Percentiles rank a stretch among this genome's conserved stretches.
These are phyloP conservation scores for Nestor notabilis DNA, from an alignment of 2,113 vertebrate species.

Conservation along the genomic window DNA sequence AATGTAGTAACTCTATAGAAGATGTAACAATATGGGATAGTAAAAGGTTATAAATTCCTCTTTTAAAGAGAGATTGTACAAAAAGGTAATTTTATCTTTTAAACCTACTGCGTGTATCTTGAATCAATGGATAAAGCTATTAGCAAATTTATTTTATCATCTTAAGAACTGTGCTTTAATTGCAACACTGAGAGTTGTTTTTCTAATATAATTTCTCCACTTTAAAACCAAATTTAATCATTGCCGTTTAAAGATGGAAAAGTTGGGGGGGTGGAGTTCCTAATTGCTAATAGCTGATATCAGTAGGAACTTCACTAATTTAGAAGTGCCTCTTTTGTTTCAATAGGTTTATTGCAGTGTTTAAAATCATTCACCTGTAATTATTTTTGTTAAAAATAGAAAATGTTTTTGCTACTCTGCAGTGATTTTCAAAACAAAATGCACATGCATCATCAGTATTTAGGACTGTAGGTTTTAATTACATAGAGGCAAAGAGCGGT, in stretches of 20 bases:
- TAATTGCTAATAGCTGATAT: conserved; percentile 69
- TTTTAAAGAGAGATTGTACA: neutral
- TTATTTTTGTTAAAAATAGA: conserved; percentile 51
- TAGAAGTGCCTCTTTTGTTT: conserved; percentile 71
- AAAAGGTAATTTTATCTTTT: neutral
- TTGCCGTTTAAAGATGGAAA: conserved; percentile 52
- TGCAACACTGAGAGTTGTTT: conserved; percentile 57
- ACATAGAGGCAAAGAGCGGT: neutral
- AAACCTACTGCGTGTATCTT: neutral
- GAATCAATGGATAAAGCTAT: conserved; percentile 50
- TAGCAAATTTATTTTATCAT: conserved; percentile 60
- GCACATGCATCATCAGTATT: neutral
- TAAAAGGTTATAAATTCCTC: neutral
- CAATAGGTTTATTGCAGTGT: conserved; percentile 56
- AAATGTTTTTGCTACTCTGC: conserved; percentile 47
- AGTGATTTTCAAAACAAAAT: conserved; percentile 45
- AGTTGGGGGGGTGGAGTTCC: conserved; percentile 34
- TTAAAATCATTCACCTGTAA: conserved; percentile 65
- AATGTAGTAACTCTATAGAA: neutral
- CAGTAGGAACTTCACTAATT: conserved; percentile 67
- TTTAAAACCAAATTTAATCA: conserved; percentile 69
- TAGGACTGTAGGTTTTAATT: conserved; percentile 4
- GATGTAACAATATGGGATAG: neutral
- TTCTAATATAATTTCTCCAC: conserved; percentile 66
- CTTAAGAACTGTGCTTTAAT: conserved; percentile 61